A percentile compares a stretch with the other conserved stretches of the same genome.
phyloP scores from a whole-genome alignment of 2,113 vertebrate genomes.

The Orcinus orca region DNA sequence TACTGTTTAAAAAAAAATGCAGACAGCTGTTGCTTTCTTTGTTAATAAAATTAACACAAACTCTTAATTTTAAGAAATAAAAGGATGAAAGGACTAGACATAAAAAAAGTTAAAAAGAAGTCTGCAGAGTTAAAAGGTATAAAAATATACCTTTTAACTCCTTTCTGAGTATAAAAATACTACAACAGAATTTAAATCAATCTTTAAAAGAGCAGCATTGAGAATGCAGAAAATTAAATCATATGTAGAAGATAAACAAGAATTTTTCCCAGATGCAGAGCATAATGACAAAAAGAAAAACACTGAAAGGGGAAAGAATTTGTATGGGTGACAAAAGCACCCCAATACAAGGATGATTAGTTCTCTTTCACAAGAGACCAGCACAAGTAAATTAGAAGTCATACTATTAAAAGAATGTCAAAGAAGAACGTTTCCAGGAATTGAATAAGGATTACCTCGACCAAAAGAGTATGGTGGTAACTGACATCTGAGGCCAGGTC shows the following conservation, averaged over 20 bases:
- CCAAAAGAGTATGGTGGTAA: neutral
- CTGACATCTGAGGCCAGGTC: neutral
- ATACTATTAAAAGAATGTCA: neutral
- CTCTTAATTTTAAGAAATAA: neutral
- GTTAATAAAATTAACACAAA: constrained; percentile 6
- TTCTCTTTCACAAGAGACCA: neutral
- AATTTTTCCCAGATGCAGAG: neutral
- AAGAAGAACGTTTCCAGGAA: neutral
- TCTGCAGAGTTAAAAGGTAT: neutral
- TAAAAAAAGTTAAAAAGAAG: neutral
- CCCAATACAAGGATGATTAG: no score
- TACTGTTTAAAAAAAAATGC: neutral
- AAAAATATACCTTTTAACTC: no score
- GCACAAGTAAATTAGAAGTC: neutral
- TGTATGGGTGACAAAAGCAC: neutral
- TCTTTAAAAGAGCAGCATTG: neutral
- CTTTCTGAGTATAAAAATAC: neutral
- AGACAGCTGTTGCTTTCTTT: neutral
- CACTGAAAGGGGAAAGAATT: neutral
- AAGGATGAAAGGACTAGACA: neutral
- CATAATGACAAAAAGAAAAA: neutral
- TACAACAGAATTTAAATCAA: neutral
- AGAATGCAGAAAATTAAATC: neutral
- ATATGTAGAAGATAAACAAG: neutral
- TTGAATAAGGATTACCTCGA: neutral